A percentile compares a stretch with the other conserved stretches of the same genome.
Evolutionary conservation across 1,140 invertebrate genomes (phyloP).

Genomic region (Coptotermes formosanus): DNA sequence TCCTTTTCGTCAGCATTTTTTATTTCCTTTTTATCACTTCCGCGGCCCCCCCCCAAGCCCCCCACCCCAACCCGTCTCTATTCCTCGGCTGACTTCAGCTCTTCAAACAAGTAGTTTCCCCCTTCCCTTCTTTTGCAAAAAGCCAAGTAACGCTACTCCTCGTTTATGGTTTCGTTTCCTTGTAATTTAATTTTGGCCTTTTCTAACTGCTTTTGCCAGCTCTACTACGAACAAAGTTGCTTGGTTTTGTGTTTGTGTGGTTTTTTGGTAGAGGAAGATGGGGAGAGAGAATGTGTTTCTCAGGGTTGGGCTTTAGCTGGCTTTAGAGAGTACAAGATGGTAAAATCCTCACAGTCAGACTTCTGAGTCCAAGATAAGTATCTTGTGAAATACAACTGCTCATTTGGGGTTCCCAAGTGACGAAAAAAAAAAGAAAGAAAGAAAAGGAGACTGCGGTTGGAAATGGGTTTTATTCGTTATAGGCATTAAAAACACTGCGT

Average conservation of each 20-base stretch:
- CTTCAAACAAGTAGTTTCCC: not conserved
- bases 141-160: not conserved
- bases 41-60: too few relatives aligned
- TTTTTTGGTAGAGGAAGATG: not conserved
- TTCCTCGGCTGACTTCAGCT: not conserved
- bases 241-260: not conserved
- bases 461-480: too few relatives aligned
- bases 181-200: slow-evolving; percentile 14
- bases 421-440: too few relatives aligned
- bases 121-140: not conserved
- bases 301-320: too few relatives aligned
- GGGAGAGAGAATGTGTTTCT: too few relatives aligned
- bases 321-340: not conserved
- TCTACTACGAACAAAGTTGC: too few relatives aligned
- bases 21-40: slow-evolving; percentile 6
- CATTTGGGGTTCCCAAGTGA: slow-evolving; percentile 2
- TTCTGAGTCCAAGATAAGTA: not conserved
- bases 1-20: not conserved
- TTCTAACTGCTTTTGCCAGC: slow-evolving; percentile 7
- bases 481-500: too few relatives aligned
- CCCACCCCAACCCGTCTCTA: too few relatives aligned
- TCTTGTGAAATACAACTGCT: not conserved
- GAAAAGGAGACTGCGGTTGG: too few relatives aligned
- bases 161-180: not conserved
- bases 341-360: not conserved